Evolutionary conservation across 2,113 vertebrate genomes (phyloP), one percentile per base, ranked within the genome.

Genomic region (Aptenodytes forsteri): DNA sequence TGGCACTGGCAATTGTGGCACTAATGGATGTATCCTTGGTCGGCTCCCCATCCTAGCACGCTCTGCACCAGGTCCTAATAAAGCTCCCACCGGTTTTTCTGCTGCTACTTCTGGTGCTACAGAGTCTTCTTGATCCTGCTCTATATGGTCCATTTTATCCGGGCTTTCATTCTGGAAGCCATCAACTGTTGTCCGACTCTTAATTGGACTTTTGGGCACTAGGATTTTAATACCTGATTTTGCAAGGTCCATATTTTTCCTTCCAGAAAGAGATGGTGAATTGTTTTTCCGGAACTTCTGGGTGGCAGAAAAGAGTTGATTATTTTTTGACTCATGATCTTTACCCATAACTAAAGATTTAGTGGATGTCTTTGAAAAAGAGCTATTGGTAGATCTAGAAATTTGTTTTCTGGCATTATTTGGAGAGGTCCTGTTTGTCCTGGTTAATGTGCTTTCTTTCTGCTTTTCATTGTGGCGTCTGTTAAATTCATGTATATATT

Each of bases 201-300:
- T 99, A 98, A 99, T 98, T 16, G 99, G 99, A 94, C 99, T 99
- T 98, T 99, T 99, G 46, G 99, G 99, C 93, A 99, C 99, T 56
- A 99, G 98, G 77, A 99, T 99, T 98, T 99, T 99, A 89, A 99
- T 99, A 65, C 99, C 99, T 32, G 98, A 99, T 96, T 99, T 99
- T 54, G 99, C 97, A 54, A 99, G 98, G 97, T 99, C 99, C 98
- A 99, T 98, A 46, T 98, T 99, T 97, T 99, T 99, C 81, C 99
- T 98, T 80, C 98, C 95, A 3, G 98, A 96, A 30, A 98, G 97
- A 7, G 96, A 95, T 4, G 97, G 97, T n/a, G 97, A 95, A 75
- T 96, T 95, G 90, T 97, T 98, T 93, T 98, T 98, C 93, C 98
- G 97, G 88, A 98, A 98, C 91, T 99, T 99, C 96, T 98, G 98